Percentiles rank a stretch among this genome's conserved stretches.
Conservation (phyloP, 2,113 vertebrate species). For the Donacobius atricapilla region DNA sequence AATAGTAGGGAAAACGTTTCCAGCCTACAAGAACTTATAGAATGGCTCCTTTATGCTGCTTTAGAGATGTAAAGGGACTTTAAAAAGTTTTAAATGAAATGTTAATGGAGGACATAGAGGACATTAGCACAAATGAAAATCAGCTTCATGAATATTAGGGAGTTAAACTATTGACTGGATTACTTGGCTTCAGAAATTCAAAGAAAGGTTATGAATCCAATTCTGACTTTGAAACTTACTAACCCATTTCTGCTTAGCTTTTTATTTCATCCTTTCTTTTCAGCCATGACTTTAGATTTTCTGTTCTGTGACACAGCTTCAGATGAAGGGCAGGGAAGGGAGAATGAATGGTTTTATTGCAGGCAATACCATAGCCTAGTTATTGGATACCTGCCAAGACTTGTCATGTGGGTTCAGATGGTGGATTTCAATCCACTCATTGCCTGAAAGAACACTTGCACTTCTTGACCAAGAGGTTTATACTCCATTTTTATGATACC, state of each 20-base stretch:
- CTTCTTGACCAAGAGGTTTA: background rate
- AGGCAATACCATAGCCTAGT: background rate
- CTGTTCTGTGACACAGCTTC: background rate
- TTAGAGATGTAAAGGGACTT: constrained; percentile 5
- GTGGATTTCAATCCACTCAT: background rate
- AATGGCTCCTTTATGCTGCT: background rate
- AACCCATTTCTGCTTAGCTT: background rate
- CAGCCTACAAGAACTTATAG: background rate
- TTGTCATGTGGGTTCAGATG: background rate
- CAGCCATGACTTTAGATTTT: background rate
- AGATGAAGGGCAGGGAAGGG: background rate
- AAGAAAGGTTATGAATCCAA: background rate
- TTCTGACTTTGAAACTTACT: background rate
- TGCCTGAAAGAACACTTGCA: background rate
- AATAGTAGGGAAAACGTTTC: background rate
- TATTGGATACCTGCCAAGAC: background rate
- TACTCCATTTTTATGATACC: background rate
- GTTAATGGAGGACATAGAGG: background rate
- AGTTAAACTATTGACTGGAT: background rate
- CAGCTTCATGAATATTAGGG: background rate
- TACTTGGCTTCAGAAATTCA: background rate
- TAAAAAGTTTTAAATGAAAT: background rate
- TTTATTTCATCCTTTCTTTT: background rate
- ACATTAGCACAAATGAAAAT: background rate
- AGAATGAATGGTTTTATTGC: background rate